Base-by-base conservation (phyloP, 1,140 invertebrate species). In the Pinna nobilis region DNA sequence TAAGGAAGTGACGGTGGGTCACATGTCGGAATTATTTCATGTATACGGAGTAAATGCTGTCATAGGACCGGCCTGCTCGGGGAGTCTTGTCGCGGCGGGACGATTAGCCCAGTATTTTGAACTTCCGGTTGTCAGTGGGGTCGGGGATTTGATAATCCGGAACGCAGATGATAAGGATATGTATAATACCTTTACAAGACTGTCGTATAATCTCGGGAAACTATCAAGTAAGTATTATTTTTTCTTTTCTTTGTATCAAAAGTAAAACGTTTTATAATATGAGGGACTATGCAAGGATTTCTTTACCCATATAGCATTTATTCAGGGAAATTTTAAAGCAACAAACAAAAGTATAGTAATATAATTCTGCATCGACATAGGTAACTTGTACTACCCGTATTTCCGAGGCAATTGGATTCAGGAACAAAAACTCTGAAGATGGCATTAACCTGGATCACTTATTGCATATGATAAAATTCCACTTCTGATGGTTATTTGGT, bases 31-130 rank as follows among this genome's bases (percentile, higher is more conserved):
- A 50, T 37, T 74, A 0, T 67, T 53, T 32, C 68, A 74, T 49
- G 25, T 35, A 6, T 32, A 74, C 33, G 68, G 55, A 23, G 71
- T 74, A 1, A 39, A 61, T 9, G 71, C 71, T 33, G 71, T 74
- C 3, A 74, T 74, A 53, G 71, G 71, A 55, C 71, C 71, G 7
- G 64, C 71, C 28, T 74, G 71, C 53, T 74, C 71, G 37, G 71
- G 50, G 37, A 74, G 57, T 15, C 57, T 74, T 11, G 57, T 67
- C 33, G 65, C 65, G 1, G 66, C 66, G 9, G 71, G 71, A 11
- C 57, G 71, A 23, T 37, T 74, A 2, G 71, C 71, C 7, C 71
- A 74, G 57, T 74, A 68, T 28, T 25, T 74, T 15, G 49, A 68
- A 20, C 44, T 67, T 35, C 71, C 71, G 0, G 63, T 74, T 44